phyloP scores from a whole-genome alignment of 2,888 invertebrate species.

The Tridacna crocea region DNA sequence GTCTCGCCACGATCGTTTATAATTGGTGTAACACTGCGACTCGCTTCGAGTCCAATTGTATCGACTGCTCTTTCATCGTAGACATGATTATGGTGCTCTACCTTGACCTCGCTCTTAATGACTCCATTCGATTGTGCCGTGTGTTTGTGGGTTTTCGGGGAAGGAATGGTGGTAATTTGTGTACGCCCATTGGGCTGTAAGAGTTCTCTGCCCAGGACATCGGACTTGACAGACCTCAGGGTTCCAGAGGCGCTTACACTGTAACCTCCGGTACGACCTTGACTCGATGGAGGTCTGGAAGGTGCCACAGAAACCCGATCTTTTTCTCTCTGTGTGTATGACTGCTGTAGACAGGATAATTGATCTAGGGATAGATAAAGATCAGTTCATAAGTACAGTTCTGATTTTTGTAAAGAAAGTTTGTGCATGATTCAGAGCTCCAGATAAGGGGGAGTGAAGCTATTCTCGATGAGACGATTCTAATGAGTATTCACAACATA shows the following conservation, averaged over 20 bases:
- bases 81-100: constrained; percentile 35
- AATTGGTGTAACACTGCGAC: not conserved
- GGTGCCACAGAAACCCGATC: constrained; percentile 40
- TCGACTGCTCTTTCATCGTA: constrained; percentile 54
- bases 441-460: too few relatives aligned
- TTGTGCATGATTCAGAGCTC: too few relatives aligned
- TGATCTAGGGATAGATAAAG: constrained; percentile 63
- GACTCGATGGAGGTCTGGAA: constrained; percentile 48
- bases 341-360: constrained; percentile 71
- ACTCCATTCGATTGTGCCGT: constrained; percentile 41
- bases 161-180: constrained; percentile 26
- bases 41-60: constrained; percentile 30
- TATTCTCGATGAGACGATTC: too few relatives aligned
- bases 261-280: constrained; percentile 39
- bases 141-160: not conserved
- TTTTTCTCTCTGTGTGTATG: constrained; percentile 65
- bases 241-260: constrained; percentile 48
- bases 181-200: constrained; percentile 52
- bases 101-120: constrained; percentile 40
- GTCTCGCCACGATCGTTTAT: not conserved
- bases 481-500: too few relatives aligned
- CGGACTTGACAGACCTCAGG: constrained; percentile 47
- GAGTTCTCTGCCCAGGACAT: constrained; percentile 28
- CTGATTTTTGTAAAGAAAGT: too few relatives aligned
- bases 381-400: not conserved